Base-by-base conservation (phyloP, 2,797 vertebrate genomes). In the Pangasius larnaudii region DNA sequence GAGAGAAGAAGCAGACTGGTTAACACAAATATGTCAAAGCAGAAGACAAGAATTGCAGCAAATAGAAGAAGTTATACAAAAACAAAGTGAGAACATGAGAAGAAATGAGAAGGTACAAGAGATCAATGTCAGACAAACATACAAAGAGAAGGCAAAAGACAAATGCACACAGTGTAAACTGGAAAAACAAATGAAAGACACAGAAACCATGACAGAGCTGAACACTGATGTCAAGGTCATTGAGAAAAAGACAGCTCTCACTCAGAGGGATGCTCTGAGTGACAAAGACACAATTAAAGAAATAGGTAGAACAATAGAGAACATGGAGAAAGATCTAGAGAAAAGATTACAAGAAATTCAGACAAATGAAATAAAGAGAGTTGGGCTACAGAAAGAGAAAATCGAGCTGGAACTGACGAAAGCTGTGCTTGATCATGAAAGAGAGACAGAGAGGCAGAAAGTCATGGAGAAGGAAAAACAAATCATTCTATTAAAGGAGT, bases 401-500 rank as follows among this genome's bases (percentile, higher is more conserved):
- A 88, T 89, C 8, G 80, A 83, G n/a, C 4, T 89, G 33, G 88
- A 92, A 74, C 80, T 87, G 8, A 86, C 39, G 63, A 91, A 74
- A 78, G 53, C 53, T 30, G 78, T 46, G 13, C 89, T 42, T 39
- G 67, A 81, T 49, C 27, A 5, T 79, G 63, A 93, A 2, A 30
- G 7, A 22, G 77, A 91, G 14, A 89, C 13, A 49, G 80, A 91
- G 16, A 14, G 8, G 53, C 88, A 79, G 33, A 79, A 51, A 7
- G 59, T 91, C 0, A 5, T 85, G 67, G 85, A 93, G 83, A 92
- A 91, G 86, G 91, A 93, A 82, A 79, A 24, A 53, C 92, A 94
- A 90, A 58, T 92, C 3, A 33, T 90, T 86, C 36, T 92, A 11
- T 69, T 92, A n/a, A 90, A 88, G 49, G 90, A 92, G 36, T 89